Conservation (phyloP, 2,113 vertebrate species). For the Zapornia atra region DNA sequence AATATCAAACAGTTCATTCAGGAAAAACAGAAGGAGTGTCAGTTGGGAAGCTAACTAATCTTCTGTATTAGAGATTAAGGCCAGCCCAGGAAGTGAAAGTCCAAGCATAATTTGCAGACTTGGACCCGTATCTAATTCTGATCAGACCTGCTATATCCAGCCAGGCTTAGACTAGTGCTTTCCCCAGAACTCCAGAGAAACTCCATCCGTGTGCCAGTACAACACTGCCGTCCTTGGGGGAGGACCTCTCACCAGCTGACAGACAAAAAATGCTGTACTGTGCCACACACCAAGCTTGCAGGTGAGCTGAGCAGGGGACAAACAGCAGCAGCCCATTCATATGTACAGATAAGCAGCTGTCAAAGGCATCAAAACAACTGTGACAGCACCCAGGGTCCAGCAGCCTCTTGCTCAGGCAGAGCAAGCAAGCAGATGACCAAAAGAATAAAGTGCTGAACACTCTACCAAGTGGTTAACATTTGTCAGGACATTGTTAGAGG, state of each 20-base stretch:
- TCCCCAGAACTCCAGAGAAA: not conserved
- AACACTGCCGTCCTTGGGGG: not conserved
- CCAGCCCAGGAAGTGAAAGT: not conserved
- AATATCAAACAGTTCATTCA: not conserved
- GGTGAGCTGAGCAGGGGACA: not conserved
- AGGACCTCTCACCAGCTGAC: not conserved
- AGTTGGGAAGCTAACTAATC: not conserved
- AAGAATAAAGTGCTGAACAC: not conserved
- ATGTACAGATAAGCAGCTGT: not conserved
- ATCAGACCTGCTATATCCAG: not conserved
- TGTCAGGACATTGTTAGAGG: slow-evolving; percentile 34
- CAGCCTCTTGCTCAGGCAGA: not conserved
- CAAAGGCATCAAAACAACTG: not conserved
- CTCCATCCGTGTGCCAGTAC: not conserved
- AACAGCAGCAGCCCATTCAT: not conserved
- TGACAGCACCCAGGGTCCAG: not conserved
- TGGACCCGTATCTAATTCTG: not conserved
- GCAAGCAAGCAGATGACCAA: not conserved
- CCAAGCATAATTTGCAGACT: not conserved
- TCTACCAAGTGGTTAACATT: not conserved
- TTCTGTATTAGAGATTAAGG: not conserved
- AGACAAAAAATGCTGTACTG: not conserved
- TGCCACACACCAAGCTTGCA: not conserved
- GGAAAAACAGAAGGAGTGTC: not conserved
- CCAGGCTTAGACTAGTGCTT: not conserved